Conservation (phyloP, 1,140 invertebrate genomes). For the Trinorchestia longiramus region DNA sequence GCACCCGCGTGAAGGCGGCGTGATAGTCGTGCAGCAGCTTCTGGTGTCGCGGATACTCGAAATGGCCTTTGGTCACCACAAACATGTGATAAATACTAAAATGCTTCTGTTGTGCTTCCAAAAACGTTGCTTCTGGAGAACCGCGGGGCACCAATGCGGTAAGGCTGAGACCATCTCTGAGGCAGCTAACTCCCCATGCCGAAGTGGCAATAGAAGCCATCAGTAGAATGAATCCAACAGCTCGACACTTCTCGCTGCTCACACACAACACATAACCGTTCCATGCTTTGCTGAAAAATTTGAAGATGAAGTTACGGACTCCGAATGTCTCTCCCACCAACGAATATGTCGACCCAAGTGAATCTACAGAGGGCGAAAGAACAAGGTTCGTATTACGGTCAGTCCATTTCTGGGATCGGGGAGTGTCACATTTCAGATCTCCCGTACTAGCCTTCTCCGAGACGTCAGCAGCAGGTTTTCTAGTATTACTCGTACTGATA, state of each 20-base stretch:
- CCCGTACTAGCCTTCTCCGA: slow-evolving; percentile 9
- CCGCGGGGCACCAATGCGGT: slow-evolving; percentile 93
- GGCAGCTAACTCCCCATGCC: slow-evolving; percentile 78
- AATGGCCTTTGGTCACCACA: slow-evolving; percentile 93
- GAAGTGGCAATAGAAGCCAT: slow-evolving; percentile 75
- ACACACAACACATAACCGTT: slow-evolving; percentile 71
- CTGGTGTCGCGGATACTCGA: slow-evolving; percentile 97
- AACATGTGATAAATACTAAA: slow-evolving; percentile 99
- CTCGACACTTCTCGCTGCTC: slow-evolving; percentile 54
- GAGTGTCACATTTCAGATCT: not conserved
- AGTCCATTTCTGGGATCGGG: not conserved
- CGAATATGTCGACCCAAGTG: slow-evolving; percentile 66
- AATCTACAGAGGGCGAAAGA: slow-evolving; percentile 67
- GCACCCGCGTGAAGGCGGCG: slow-evolving; percentile 88
- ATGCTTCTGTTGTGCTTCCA: slow-evolving; percentile 90
- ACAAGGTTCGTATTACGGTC: slow-evolving; percentile 55
- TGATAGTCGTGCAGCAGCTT: slow-evolving; percentile 93
- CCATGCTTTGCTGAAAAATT: slow-evolving; percentile 45
- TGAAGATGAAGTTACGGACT: not conserved
- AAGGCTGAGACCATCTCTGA: slow-evolving; percentile 85
- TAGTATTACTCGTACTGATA: not conserved
- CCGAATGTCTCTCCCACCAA: slow-evolving; percentile 65
- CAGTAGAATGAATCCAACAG: slow-evolving; percentile 77
- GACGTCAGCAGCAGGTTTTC: slow-evolving; percentile 26
- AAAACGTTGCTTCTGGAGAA: slow-evolving; percentile 92